A percentile compares a stretch with the other conserved stretches of the same genome.
These are phyloP conservation scores for Luffia ferchaultella DNA, from an alignment of 2,888 invertebrate genomes.

Conservation along the genomic window DNA sequence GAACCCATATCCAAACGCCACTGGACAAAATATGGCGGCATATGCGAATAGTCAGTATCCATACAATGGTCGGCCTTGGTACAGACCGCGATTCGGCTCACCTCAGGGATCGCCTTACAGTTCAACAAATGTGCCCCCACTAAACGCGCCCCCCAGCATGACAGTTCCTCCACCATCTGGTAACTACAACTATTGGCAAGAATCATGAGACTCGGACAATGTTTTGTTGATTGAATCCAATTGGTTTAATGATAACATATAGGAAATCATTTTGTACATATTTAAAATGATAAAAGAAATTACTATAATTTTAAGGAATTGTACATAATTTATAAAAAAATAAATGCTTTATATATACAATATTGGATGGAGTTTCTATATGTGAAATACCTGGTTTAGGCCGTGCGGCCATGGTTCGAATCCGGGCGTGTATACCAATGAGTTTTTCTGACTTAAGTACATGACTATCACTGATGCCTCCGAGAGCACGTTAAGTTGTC, in stretches of 20 bases:
- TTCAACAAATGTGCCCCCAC: conserved; percentile 30
- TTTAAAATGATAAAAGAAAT: background rate
- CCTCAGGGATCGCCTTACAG: conserved; percentile 51
- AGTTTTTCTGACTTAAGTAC: too few species aligned
- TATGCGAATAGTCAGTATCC: conserved; percentile 55
- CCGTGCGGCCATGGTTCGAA: too few species aligned
- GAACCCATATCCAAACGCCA: conserved; percentile 54
- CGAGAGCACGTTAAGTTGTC: too few species aligned
- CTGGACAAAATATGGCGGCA: conserved; percentile 54
- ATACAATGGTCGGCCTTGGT: conserved; percentile 53
- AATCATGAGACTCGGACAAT: conserved; percentile 46
- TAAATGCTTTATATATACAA: background rate
- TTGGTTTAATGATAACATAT: conserved; percentile 6
- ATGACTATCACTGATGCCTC: too few species aligned
- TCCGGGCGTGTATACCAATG: too few species aligned
- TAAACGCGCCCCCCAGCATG: conserved; percentile 31
- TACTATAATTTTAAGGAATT: background rate
- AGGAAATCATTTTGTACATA: background rate
- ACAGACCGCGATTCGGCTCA: conserved; percentile 48
- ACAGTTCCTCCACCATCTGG: conserved; percentile 46
- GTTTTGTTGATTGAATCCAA: conserved; percentile 14
- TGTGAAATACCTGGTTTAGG: too few species aligned
- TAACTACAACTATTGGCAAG: conserved; percentile 57
- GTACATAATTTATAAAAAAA: background rate
- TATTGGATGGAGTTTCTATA: background rate